phyloP scores from a whole-genome alignment of 2,797 vertebrate genomes.

The Schizothorax lantsangensis region DNA sequence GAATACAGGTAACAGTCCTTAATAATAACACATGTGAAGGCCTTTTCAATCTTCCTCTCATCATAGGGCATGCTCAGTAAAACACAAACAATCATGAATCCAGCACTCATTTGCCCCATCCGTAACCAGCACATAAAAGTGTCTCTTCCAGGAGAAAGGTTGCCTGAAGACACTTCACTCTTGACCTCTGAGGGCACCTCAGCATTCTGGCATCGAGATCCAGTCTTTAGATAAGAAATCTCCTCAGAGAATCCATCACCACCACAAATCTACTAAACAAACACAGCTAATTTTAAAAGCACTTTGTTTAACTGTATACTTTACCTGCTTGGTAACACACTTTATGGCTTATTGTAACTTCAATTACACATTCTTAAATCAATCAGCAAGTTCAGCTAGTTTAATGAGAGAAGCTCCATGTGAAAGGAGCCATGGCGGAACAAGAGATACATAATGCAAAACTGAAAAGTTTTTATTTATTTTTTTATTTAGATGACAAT shows the following conservation, averaged over 20 bases:
- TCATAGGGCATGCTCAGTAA: constrained; percentile 33
- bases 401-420: not conserved
- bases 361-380: not conserved
- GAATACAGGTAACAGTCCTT: not conserved
- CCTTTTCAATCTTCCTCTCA: constrained; percentile 47
- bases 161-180: not conserved
- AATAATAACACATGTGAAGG: not conserved
- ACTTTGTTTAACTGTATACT: not conserved
- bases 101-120: constrained; percentile 23
- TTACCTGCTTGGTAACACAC: not conserved
- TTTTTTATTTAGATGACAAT: constrained; percentile 13
- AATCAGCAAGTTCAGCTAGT: not conserved
- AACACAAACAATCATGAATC: constrained; percentile 31
- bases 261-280: not conserved
- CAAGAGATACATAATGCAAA: not conserved
- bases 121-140: constrained; percentile 13
- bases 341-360: not conserved
- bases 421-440: not conserved
- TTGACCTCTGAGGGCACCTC: not conserved
- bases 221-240: not conserved
- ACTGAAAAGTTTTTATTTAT: not conserved
- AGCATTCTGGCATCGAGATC: not conserved
- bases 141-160: not conserved
- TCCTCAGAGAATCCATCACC: not conserved
- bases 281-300: not conserved